Percentiles rank a stretch among this genome's conserved stretches.
phyloP scores from a whole-genome alignment of 2,888 invertebrate species.

The Thalpophila matura region DNA sequence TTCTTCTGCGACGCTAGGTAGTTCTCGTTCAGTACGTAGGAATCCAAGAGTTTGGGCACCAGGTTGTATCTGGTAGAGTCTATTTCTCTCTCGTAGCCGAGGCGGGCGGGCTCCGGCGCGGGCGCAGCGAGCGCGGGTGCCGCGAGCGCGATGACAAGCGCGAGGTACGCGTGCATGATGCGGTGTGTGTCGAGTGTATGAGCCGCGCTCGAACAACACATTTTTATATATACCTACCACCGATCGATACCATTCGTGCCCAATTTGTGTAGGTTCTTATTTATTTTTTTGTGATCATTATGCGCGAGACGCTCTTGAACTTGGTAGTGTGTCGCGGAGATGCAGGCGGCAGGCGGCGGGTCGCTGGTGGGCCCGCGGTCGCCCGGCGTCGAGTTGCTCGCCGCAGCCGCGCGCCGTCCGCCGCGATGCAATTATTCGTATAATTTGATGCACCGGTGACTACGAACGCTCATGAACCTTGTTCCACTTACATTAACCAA shows the following conservation, averaged over 20 bases:
- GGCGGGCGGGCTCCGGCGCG: constrained; percentile 74
- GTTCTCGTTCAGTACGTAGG: constrained; percentile 79
- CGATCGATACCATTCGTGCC: constrained; percentile 87
- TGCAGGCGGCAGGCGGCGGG: constrained; percentile 63
- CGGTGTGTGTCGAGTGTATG: constrained; percentile 85
- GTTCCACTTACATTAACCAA: constrained; percentile 86
- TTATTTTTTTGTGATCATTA: constrained; percentile 79
- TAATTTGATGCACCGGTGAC: constrained; percentile 80
- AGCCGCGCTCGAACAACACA: constrained; percentile 86
- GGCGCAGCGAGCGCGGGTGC: constrained; percentile 74
- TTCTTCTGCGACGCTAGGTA: constrained; percentile 80
- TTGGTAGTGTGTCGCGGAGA: constrained; percentile 77
- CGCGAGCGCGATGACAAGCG: constrained; percentile 79
- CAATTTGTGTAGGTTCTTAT: constrained; percentile 80
- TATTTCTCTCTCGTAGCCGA: constrained; percentile 86
- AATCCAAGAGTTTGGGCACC: constrained; percentile 78
- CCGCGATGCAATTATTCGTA: constrained; percentile 73
- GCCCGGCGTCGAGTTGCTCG: constrained; percentile 26
- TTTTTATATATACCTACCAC: constrained; percentile 87
- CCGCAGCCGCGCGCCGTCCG: constrained; percentile 52
- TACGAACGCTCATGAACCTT: constrained; percentile 87
- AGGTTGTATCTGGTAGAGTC: constrained; percentile 79
- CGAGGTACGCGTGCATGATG: constrained; percentile 88
- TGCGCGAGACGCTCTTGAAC: constrained; percentile 82
- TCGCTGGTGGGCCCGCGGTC: constrained; percentile 52